Base-by-base conservation (phyloP, 1,140 invertebrate genomes). In the Oedothorax gibbosus region DNA sequence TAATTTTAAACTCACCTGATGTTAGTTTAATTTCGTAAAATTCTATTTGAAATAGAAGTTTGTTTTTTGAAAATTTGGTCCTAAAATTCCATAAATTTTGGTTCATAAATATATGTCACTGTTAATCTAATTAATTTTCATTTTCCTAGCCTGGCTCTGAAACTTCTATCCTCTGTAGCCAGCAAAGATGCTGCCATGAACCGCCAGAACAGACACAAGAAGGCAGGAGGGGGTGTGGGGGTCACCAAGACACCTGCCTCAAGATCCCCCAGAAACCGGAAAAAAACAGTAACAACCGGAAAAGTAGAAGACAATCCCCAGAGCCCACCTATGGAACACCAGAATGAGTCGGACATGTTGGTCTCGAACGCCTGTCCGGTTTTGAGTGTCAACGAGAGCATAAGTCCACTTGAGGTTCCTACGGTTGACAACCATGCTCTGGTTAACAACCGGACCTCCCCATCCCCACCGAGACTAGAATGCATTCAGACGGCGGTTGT, bases 401-500 rank as follows among this genome's bases (percentile, higher is more conserved):
- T 60, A n/a, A 64, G 56, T 51, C 71, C 81, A 14, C 20, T 14
- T 11, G 50, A n/a, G 35, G 35, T 35, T 35, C 35, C 35, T 35
- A 5, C 35, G 35, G 35, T 12, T 21, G 80, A 57, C 51, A 56
- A 35, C 21, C 69, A 73, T 65, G 62, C 57, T 20, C 9, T 21
- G 6, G 57, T 64, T 53, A 69, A 84, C 11, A 65, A 51, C 51
- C 49, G 73, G n/a, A 77, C 75, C n/a, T 85, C 83, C 8, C 83
- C 83, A 49, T 85, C 75, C 9, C 83, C 83, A 51, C 83, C 83
- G 15, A 85, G 78, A 71, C n/a, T 85, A 51, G 83, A 85, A 15
- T 85, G 83, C 49, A 85, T 85, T 53, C 83, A 85, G 21, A 85
- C 83, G 11, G 62, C 73, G n/a, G 83, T 85, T 15, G 83, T 85